Base-by-base conservation (phyloP, 1,140 invertebrate species). In the Lepidostoma basale region DNA sequence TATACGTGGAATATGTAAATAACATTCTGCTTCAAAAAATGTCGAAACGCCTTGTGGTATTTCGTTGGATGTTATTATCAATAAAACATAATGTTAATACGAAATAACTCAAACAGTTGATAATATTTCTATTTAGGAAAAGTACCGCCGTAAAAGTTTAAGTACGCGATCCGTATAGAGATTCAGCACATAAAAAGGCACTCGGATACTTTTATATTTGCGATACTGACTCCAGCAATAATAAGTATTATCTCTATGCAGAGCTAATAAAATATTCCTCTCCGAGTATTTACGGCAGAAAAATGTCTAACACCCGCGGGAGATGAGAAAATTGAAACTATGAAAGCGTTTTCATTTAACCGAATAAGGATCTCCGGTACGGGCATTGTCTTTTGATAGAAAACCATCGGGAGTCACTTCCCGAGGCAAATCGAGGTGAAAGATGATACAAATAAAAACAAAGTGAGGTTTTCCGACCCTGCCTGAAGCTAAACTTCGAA, bases 391-490 rank as follows among this genome's bases (percentile, higher is more conserved):
- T 25, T 62, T 62, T 62, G 59, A 62, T 22, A 45, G 40, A 39
- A 20, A 60, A 23, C 12, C 25, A 62, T 16, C 20, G 14, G 18
- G 23, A 9, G 18, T 62, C 59, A 45, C 22, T 42, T 42, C 12
- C 1, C 62, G 47, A 52, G 23, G 22, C 39, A 62, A 45, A 62
- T 62, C 58, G 30, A 39, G 49, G 69, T 68, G 66, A 68, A 59
- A 72, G 62, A 68, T 72, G 70, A 68, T 68, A 58, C 44, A 40
- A 65, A 72, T 72, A 72, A 72, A 72, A 72, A 68, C 62, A 68
- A 72, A 72, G 62, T 72, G 68, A 42, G 66, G 62, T 72, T 40
- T 25, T 10, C 26, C 23, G 6, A n/a, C 49, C 26, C 33, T 12
- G 23, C 49, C 49, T 26, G 49, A 10, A 28, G 49, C 49, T 59